Conservation (phyloP, 2,113 vertebrate species). For the Gallinago paraguaiae region DNA sequence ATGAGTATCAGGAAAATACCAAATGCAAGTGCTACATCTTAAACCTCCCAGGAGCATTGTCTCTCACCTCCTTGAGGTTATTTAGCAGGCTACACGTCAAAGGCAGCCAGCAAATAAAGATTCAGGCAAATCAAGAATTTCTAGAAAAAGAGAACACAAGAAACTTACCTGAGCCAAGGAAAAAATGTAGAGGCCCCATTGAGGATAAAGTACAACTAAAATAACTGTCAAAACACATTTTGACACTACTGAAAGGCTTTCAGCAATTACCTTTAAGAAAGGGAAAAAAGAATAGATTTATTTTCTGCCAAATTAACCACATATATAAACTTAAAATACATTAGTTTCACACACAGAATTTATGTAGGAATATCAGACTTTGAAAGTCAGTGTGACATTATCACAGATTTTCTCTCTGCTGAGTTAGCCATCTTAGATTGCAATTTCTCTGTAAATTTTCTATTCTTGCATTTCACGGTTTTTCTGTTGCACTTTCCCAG, state of each 20-base stretch:
- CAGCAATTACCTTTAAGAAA: slow-evolving; percentile 82
- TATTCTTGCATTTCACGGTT: neutral
- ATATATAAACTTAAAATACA: neutral
- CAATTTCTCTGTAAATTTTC: neutral
- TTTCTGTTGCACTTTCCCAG: neutral
- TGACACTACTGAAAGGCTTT: slow-evolving; percentile 88
- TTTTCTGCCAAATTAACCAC: neutral
- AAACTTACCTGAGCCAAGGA: slow-evolving; percentile 86
- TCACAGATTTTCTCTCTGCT: neutral
- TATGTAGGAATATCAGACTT: neutral
- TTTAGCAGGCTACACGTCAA: neutral
- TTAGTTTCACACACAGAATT: neutral
- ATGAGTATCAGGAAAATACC: fast-evolving
- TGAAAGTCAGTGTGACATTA: neutral
- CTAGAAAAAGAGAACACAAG: neutral
- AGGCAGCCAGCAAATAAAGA: neutral
- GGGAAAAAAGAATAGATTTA: neutral
- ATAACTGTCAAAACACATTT: slow-evolving; percentile 86
- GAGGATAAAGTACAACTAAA: slow-evolving; percentile 82
- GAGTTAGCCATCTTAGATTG: neutral
- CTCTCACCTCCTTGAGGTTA: neutral
- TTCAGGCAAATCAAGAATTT: neutral
- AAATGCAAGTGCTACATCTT: neutral
- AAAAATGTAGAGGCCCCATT: slow-evolving; percentile 90
- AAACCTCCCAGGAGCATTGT: neutral